Evolutionary conservation across 2,797 vertebrate genomes (phyloP).

Genomic region (Trematomus bernacchii): DNA sequence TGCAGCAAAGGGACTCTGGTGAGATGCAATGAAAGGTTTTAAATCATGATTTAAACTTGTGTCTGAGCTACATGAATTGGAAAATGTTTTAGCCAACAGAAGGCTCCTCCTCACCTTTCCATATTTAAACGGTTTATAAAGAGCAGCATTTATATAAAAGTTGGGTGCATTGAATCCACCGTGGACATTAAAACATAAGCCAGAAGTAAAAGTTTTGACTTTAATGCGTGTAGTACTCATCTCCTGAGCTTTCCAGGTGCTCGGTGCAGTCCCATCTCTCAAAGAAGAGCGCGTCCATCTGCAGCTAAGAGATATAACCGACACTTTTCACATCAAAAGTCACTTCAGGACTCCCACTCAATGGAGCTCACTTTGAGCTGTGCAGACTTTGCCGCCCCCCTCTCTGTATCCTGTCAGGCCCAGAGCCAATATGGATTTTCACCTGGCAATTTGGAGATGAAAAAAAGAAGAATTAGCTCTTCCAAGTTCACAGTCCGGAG

Average conservation of each 20-base stretch:
- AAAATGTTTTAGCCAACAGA: slow-evolving; percentile 21
- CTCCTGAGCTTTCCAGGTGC: slow-evolving; percentile 66
- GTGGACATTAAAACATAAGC: slow-evolving; percentile 70
- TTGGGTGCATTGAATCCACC: slow-evolving; percentile 50
- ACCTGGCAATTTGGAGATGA: slow-evolving; percentile 78
- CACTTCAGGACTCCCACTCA: slow-evolving; percentile 70
- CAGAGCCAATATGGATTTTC: slow-evolving; percentile 77
- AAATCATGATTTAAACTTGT: slow-evolving; percentile 32
- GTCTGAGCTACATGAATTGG: slow-evolving; percentile 24
- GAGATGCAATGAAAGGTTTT: slow-evolving; percentile 21
- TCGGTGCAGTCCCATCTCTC: slow-evolving; percentile 63
- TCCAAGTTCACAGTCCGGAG: slow-evolving; percentile 73
- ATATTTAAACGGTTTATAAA: slow-evolving; percentile 33
- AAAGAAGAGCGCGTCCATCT: slow-evolving; percentile 72
- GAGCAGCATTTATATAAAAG: slow-evolving; percentile 32
- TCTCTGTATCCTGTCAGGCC: slow-evolving; percentile 68
- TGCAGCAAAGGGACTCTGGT: slow-evolving; percentile 8
- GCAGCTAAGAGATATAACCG: slow-evolving; percentile 77
- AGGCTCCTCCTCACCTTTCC: slow-evolving; percentile 17
- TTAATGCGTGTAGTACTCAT: slow-evolving; percentile 55
- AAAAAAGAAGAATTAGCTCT: slow-evolving; percentile 77
- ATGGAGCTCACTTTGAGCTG: slow-evolving; percentile 68
- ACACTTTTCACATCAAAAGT: slow-evolving; percentile 73
- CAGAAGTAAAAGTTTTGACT: slow-evolving; percentile 74
- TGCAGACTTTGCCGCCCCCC: slow-evolving; percentile 42